Base-by-base conservation (phyloP, 1,140 invertebrate genomes). In the Brachionus koreanus region DNA sequence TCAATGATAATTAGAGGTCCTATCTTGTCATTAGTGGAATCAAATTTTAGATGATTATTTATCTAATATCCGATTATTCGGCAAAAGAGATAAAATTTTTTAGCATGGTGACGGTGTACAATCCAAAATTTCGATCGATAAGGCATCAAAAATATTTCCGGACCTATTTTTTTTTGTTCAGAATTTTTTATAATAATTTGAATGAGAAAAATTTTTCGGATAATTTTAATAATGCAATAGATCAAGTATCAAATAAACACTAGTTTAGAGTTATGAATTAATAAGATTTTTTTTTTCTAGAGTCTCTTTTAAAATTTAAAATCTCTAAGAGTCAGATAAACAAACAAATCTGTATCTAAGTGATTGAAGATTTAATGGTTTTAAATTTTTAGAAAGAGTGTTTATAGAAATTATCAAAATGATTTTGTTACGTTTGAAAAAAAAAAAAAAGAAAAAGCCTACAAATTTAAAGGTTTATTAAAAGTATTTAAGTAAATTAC, bases 291-390 rank as follows among this genome's bases (percentile, higher is more conserved):
- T 65, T 29, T 33, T 29, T 69, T 69, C 19, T 42, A 69, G 16
- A 69, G 35, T 39, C 65, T 69, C 12, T 42, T 37, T 19, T 16
- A 69, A 37, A 57, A 19, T 42, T 19, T 9, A 39, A 69, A 33
- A 69, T 39, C 16, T 19, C 9, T 0, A 23, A 39, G 33, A 19
- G 29, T 37, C 29, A 69, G 65, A 69, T 69, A 69, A 69, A 69
- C 65, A 69, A 69, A 69, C 65, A 69, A 37, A 65, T 33, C 25
- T 65, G 65, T 69, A 69, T 69, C 65, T 69, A 69, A 69, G 65
- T 69, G 65, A 69, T 69, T 69, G 65, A 69, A 69, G 65, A 69
- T 69, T 69, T 69, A 69, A 39, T 69, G 35, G 35, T 69, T 69
- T 69, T 69, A 37, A 69, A 39, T 69, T 39, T 37, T 69, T 69